Conservation (phyloP, 1,140 invertebrate species). For the Neodiprion lecontei region DNA sequence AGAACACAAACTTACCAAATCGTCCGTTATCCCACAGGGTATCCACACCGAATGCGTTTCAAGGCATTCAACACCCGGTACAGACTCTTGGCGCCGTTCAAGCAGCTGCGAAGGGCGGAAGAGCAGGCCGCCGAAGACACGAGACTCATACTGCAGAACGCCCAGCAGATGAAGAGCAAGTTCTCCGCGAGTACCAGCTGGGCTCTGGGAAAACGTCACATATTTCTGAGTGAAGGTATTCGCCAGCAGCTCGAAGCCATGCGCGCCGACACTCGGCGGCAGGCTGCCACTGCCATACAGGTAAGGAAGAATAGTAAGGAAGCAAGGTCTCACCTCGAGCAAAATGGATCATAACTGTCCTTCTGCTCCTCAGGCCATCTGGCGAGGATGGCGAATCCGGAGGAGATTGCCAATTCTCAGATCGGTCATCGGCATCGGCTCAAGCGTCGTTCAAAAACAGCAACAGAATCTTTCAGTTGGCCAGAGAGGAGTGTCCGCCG, state of each 20-base stretch:
- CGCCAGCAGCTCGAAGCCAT: conserved; percentile 87
- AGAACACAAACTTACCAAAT: neutral
- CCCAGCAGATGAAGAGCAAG: conserved; percentile 63
- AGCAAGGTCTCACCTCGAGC: neutral
- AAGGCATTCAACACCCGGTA: conserved; percentile 92
- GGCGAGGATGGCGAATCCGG: conserved; percentile 80
- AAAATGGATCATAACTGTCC: neutral
- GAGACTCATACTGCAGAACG: conserved; percentile 76
- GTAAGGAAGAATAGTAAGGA: conserved; percentile 27
- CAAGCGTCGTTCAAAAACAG: conserved; percentile 37
- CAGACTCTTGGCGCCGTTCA: conserved; percentile 80
- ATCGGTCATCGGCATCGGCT: conserved; percentile 46
- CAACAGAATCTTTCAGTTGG: conserved; percentile 28
- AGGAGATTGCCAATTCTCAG: conserved; percentile 73
- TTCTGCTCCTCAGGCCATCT: conserved; percentile 74
- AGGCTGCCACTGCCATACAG: conserved; percentile 71
- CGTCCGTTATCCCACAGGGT: conserved; percentile 62
- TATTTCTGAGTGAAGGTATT: conserved; percentile 93
- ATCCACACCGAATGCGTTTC: conserved; percentile 93
- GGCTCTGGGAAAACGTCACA: conserved; percentile 91
- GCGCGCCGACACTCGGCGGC: conserved; percentile 76
- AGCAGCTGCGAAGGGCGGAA: conserved; percentile 75
- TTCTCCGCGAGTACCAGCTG: conserved; percentile 75
- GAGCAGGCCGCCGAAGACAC: conserved; percentile 84
- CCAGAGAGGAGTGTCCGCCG: conserved; percentile 46